Evolutionary conservation across 2,888 invertebrate species (phyloP), one percentile per base, ranked within the genome.

Genomic region (Agriopis marginaria): DNA sequence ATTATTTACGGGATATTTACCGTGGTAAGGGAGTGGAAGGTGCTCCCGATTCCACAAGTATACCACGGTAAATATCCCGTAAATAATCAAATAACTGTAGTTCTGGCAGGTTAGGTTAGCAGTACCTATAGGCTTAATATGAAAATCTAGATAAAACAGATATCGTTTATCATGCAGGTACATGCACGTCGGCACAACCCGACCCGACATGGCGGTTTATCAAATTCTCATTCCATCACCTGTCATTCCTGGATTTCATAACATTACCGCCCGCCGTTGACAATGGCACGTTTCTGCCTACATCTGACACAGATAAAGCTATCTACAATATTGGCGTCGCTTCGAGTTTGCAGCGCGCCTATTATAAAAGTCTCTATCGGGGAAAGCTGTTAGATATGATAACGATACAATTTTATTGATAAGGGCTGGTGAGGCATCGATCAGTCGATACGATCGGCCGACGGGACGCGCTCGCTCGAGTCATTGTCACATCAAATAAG

Each of bases 341-440:
- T 79, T 80, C 76, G 82, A 81, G 85, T 75, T 82, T 80, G 75
- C 77, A 79, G 80, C 66, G 79, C 82, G 81, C 69, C 65, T 83
- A 86, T 86, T 91, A 92, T 91, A 93, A 91, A 93, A 92, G 87
- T 92, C 87, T 87, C 88, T 77, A 77, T 77, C 77, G 72, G 87
- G 93, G 92, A 93, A 93, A 93, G 93, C 93, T 92, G 91, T 82
- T 87, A 89, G 94, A 93, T 93, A 94, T 93, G 94, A 93, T 94
- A 94, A 93, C 83, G 87, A 85, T 83, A 90, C 86, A 89, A 92
- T 91, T 90, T 91, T 93, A 93, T 92, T 92, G 93, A 93, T 94
- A 94, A 93, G 86, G 84, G 77, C 81, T 84, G 83, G 84, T 86
- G 87, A 86, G 83, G 83, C 91, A 93, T 93, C 92, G 93, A 94